Evolutionary conservation across 1,140 invertebrate genomes (phyloP).

Genomic region (Yoshiicerus persimilis): DNA sequence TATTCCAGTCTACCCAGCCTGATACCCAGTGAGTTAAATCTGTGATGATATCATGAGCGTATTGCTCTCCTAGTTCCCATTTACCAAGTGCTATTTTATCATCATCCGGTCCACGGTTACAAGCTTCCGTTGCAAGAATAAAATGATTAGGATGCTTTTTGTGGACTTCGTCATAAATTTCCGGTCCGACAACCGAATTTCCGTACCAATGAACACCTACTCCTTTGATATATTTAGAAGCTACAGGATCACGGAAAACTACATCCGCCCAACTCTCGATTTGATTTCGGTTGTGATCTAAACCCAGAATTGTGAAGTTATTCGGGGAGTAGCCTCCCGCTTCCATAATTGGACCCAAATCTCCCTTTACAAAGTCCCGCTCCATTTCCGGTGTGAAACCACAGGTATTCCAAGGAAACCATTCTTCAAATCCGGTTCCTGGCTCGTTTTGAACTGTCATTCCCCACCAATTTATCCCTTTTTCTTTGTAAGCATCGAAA

Average conservation of each 20-base stretch:
- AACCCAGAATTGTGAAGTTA: constrained; percentile 64
- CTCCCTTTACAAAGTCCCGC: constrained; percentile 63
- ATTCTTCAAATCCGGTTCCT: constrained; percentile 49
- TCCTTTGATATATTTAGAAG: constrained; percentile 71
- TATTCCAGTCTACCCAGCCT: constrained; percentile 88
- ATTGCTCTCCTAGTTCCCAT: constrained; percentile 70
- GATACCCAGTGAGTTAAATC: constrained; percentile 69
- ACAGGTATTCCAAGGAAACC: constrained; percentile 56
- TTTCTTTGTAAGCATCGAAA: constrained; percentile 55
- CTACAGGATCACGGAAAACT: constrained; percentile 59
- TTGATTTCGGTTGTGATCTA: constrained; percentile 73
- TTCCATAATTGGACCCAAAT: constrained; percentile 65
- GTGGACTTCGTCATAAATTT: constrained; percentile 59
- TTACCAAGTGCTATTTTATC: constrained; percentile 63
- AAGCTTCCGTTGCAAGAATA: constrained; percentile 75
- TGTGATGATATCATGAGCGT: constrained; percentile 69
- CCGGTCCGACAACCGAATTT: constrained; percentile 7
- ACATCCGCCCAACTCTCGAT: constrained; percentile 65
- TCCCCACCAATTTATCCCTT: constrained; percentile 63
- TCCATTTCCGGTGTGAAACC: constrained; percentile 50
- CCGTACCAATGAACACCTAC: constrained; percentile 77
- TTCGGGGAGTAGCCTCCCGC: constrained; percentile 58
- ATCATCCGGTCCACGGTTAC: constrained; percentile 56
- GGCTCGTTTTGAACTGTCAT: constrained; percentile 60
- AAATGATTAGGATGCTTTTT: constrained; percentile 68